Percentiles rank a stretch among this genome's conserved stretches.
Conservation (phyloP, 1,140 invertebrate species). For the Onthophagus taurus region DNA sequence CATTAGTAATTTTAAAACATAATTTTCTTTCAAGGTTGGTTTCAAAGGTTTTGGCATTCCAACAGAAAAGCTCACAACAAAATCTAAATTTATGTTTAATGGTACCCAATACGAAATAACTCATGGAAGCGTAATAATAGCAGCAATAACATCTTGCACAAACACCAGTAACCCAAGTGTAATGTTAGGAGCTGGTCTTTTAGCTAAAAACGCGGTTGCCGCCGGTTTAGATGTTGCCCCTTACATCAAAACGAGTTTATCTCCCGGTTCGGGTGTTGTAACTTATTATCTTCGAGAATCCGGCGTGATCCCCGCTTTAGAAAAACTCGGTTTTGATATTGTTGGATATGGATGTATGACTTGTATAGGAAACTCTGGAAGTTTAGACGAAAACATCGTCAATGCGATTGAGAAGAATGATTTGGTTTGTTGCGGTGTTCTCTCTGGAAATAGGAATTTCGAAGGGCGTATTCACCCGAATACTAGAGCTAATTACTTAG, state of each 20-base stretch:
- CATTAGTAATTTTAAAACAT: no score
- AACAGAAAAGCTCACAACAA: conserved; percentile 51
- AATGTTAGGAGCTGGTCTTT: conserved; percentile 88
- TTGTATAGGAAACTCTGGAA: conserved; percentile 96
- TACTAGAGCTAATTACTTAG: conserved; percentile 92
- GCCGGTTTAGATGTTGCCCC: conserved; percentile 80
- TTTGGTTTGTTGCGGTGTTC: conserved; percentile 85
- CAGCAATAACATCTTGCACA: conserved; percentile 95
- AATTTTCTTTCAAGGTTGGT: conserved; percentile 68
- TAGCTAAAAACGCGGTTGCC: conserved; percentile 92
- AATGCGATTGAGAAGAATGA: conserved; percentile 94
- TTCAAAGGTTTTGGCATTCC: conserved; percentile 91
- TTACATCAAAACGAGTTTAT: conserved; percentile 94
- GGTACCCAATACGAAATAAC: conserved; percentile 72
- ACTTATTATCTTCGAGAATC: conserved; percentile 85
- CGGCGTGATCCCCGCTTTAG: conserved; percentile 79
- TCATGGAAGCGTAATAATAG: conserved; percentile 94
- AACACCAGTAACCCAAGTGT: conserved; percentile 98
- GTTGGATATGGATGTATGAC: conserved; percentile 99
- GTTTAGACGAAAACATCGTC: conserved; percentile 80
- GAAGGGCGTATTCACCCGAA: conserved; percentile 95
- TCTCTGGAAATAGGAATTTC: conserved; percentile 96
- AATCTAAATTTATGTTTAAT: conserved; percentile 69
- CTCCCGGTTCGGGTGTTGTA: conserved; percentile 94
- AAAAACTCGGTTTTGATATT: conserved; percentile 80